phyloP scores from a whole-genome alignment of 1,140 invertebrate genomes.

The Holotrichia oblita region DNA sequence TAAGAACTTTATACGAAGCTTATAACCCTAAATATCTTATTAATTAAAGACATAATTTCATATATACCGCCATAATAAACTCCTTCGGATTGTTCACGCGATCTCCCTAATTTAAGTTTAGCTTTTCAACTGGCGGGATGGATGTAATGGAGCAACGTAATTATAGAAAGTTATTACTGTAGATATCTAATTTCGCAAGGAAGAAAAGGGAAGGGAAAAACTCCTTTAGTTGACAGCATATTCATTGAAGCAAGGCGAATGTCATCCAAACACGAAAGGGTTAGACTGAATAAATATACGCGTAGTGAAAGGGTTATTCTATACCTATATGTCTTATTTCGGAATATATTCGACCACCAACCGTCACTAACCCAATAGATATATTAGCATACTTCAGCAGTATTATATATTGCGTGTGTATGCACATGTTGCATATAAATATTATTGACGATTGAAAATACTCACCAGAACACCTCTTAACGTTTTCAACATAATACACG shows the following conservation, averaged over 20 bases:
- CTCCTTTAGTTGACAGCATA: constrained; percentile 2
- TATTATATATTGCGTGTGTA: not conserved
- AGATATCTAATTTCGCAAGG: not conserved
- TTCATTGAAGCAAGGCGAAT: constrained; percentile 41
- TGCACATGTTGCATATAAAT: constrained; percentile 6
- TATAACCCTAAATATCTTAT: constrained; percentile 28
- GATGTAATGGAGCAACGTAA: constrained; percentile 25
- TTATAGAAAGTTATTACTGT: constrained; percentile 34
- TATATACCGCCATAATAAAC: constrained; percentile 26
- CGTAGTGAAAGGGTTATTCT: not conserved
- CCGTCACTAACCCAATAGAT: constrained; percentile 2
- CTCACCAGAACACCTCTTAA: constrained; percentile 41
- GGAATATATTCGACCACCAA: not conserved
- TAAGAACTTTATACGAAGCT: not conserved
- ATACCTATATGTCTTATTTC: not conserved
- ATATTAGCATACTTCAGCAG: constrained; percentile 4
- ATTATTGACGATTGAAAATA: constrained; percentile 19
- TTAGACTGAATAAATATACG: not conserved
- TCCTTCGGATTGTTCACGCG: constrained; percentile 28
- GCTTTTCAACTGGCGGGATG: not conserved
- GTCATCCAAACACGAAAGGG: constrained; percentile 44
- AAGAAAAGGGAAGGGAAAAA: constrained; percentile 18
- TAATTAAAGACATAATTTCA: constrained; percentile 37
- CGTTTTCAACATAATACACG: constrained; percentile 42
- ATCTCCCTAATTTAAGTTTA: constrained; percentile 21